These are phyloP conservation scores for Vidua chalybeata DNA, from an alignment of 2,113 vertebrate species.

Conservation along the genomic window DNA sequence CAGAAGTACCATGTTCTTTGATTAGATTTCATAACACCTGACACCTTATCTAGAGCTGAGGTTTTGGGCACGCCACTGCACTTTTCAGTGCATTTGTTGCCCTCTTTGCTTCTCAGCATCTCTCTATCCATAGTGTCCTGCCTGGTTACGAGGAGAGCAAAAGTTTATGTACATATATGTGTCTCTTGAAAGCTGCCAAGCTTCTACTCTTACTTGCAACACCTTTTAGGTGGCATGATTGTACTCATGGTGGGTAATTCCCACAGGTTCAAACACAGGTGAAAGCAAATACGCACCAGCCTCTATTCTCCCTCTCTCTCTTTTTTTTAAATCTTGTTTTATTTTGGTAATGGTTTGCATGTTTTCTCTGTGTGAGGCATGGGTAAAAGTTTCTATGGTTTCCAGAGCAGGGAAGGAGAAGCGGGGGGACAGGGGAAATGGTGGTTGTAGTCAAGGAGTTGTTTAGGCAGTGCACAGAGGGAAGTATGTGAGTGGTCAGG, in stretches of 20 bases:
- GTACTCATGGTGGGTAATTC: background rate
- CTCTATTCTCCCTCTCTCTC: fast-evolving
- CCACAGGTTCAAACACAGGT: background rate
- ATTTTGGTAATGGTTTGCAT: background rate
- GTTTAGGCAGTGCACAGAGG: background rate
- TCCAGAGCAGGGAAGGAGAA: background rate
- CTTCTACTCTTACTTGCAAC: background rate
- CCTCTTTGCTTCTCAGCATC: background rate
- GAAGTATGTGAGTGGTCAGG: background rate
- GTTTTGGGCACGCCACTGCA: background rate
- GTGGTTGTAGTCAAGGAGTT: background rate
- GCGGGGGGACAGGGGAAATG: background rate
- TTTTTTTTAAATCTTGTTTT: background rate
- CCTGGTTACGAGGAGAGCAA: background rate
- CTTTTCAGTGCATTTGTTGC: background rate
- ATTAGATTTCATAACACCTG: background rate
- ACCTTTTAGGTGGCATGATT: background rate
- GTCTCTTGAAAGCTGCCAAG: background rate
- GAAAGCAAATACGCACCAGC: background rate
- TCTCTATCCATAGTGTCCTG: background rate
- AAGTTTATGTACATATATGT: background rate
- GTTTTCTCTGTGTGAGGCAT: background rate
- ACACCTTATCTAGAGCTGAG: background rate
- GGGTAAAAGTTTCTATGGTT: conserved; percentile 17
- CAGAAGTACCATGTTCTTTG: background rate